Evolutionary conservation across 2,113 vertebrate species (phyloP).

Genomic region (Brienomyrus brachyistius): DNA sequence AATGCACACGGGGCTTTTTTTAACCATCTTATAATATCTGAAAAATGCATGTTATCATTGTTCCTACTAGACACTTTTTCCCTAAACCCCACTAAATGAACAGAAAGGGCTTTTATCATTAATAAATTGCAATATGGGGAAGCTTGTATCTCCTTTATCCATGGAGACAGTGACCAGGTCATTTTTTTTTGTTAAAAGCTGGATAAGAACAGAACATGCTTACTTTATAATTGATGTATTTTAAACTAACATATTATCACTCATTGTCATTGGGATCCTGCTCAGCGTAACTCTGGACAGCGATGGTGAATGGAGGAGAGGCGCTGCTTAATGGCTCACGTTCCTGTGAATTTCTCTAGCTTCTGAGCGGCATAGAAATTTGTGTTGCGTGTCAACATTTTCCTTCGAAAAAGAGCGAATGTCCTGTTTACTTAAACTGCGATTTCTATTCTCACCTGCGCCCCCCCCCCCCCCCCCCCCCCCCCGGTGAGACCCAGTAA

Average conservation of each 20-base stretch:
- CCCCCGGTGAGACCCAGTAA: not conserved
- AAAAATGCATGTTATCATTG: not conserved
- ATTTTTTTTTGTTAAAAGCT: constrained; percentile 11
- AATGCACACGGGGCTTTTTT: not conserved
- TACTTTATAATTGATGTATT: constrained; percentile 22
- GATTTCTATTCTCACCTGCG: not conserved
- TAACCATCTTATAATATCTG: not conserved
- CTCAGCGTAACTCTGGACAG: constrained; percentile 15
- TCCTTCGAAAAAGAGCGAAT: not conserved
- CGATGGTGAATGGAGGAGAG: not conserved
- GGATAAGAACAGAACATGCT: constrained; percentile 1
- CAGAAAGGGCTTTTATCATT: constrained; percentile 2
- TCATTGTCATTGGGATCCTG: constrained; percentile 11
- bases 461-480: no score
- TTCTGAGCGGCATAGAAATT: not conserved
- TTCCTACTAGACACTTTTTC: not conserved
- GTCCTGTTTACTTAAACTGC: not conserved
- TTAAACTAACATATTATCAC: constrained; percentile 23
- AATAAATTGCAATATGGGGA: constrained; percentile 14
- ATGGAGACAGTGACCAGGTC: not conserved
- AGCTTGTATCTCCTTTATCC: not conserved
- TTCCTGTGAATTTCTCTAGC: not conserved
- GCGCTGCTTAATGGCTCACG: not conserved
- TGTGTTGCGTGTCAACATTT: not conserved
- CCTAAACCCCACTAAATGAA: not conserved